phyloP scores from a whole-genome alignment of 2,113 vertebrate genomes.

The Saimiri boliviensis region DNA sequence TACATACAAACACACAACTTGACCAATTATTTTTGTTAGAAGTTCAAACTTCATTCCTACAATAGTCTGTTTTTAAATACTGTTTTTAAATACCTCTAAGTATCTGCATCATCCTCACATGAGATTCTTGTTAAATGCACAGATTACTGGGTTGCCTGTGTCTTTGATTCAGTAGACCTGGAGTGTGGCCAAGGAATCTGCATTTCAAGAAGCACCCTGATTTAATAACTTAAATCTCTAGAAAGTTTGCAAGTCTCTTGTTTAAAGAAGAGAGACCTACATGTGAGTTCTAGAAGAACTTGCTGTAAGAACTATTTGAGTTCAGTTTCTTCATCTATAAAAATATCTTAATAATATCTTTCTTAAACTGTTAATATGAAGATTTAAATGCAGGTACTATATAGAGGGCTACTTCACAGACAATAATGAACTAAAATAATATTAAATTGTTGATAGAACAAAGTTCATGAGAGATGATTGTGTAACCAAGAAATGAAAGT shows the following conservation, averaged over 20 bases:
- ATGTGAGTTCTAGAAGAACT: background rate
- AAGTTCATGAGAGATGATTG: background rate
- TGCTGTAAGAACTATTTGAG: background rate
- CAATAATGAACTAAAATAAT: background rate
- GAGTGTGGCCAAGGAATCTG: background rate
- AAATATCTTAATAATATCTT: background rate
- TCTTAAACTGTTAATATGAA: background rate
- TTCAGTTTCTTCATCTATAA: background rate
- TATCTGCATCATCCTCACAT: background rate
- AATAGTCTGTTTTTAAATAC: background rate
- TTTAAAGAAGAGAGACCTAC: background rate
- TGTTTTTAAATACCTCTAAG: background rate
- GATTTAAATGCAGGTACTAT: background rate
- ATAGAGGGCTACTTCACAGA: background rate
- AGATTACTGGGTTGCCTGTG: background rate
- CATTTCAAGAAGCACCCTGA: background rate
- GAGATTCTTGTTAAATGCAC: background rate
- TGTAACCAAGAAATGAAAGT: background rate
- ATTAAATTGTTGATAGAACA: background rate
- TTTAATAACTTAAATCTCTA: background rate
- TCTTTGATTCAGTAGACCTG: background rate
- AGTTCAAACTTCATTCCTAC: background rate
- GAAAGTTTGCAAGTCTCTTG: background rate
- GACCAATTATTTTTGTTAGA: background rate
- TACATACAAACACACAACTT: background rate